Percentiles rank a stretch among this genome's conserved stretches.
These are phyloP conservation scores for Gonatopus flavifemur DNA, from an alignment of 1,140 invertebrate species.

Conservation along the genomic window DNA sequence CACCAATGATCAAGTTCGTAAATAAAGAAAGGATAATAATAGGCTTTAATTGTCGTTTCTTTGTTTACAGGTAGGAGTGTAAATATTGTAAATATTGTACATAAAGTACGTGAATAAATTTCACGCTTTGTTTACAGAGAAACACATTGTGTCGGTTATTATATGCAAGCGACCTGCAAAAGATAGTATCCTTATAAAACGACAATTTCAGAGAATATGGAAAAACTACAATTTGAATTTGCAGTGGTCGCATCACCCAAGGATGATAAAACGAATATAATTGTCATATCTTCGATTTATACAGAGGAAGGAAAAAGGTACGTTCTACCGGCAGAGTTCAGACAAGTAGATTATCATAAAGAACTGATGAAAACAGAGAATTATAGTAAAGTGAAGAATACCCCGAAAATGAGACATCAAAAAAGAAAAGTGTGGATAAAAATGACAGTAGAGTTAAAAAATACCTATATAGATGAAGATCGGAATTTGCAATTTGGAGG, in stretches of 20 bases:
- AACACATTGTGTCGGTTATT: too few relatives aligned
- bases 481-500: neutral
- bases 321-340: neutral
- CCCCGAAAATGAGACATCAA: neutral
- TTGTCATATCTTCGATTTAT: neutral
- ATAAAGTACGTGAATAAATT: too few relatives aligned
- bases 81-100: too few relatives aligned
- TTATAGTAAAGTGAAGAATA: neutral
- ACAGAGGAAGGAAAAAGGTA: neutral
- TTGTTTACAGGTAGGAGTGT: too few relatives aligned
- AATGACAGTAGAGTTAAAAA: neutral
- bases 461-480: neutral
- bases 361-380: neutral
- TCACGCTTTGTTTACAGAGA: too few relatives aligned
- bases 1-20: too few relatives aligned
- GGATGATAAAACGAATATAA: neutral
- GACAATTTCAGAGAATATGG: neutral
- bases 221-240: neutral
- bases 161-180: too few relatives aligned
- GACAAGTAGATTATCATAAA: neutral
- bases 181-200: neutral
- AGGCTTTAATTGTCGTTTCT: too few relatives aligned
- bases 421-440: constrained; percentile 1
- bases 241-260: neutral
- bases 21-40: too few relatives aligned